Conservation (phyloP, 1,140 invertebrate species). For the Drosophila takahashii region DNA sequence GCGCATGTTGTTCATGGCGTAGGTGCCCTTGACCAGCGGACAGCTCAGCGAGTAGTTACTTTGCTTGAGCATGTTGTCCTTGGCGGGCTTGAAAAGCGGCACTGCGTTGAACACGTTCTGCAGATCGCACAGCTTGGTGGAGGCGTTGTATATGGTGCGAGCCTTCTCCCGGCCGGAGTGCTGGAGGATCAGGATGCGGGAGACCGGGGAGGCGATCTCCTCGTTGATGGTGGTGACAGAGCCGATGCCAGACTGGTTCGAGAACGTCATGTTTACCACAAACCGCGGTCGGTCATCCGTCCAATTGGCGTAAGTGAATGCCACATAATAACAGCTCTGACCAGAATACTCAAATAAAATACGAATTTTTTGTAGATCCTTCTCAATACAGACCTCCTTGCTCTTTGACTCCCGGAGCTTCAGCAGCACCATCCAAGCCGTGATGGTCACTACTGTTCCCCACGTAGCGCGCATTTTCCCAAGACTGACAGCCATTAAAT, state of each 20-base stretch:
- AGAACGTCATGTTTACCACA: slow-evolving; percentile 73
- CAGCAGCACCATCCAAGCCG: slow-evolving; percentile 23
- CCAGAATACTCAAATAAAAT: no score
- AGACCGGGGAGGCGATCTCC: slow-evolving; percentile 48
- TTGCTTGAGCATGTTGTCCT: slow-evolving; percentile 63
- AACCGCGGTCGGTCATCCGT: slow-evolving; percentile 66
- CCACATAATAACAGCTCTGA: slow-evolving; percentile 56
- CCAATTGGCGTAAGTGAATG: slow-evolving; percentile 61
- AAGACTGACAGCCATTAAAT: slow-evolving; percentile 2
- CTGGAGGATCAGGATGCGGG: slow-evolving; percentile 48
- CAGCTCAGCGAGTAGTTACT: slow-evolving; percentile 69
- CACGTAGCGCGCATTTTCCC: slow-evolving; percentile 16
- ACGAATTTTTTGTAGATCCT: no score
- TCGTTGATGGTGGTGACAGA: slow-evolving; percentile 66
- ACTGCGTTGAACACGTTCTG: slow-evolving; percentile 60
- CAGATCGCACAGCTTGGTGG: slow-evolving; percentile 62
- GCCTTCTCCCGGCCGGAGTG: slow-evolving; percentile 29
- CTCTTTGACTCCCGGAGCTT: slow-evolving; percentile 8
- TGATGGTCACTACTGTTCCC: neutral
- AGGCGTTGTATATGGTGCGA: slow-evolving; percentile 61
- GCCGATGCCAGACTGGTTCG: slow-evolving; percentile 46
- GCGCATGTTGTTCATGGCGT: slow-evolving; percentile 69
- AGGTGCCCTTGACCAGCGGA: slow-evolving; percentile 58
- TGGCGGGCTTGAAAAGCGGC: slow-evolving; percentile 65
- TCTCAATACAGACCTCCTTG: slow-evolving; percentile 45